Evolutionary conservation across 2,797 vertebrate genomes (phyloP).

Genomic region (Eospalax fontanierii): DNA sequence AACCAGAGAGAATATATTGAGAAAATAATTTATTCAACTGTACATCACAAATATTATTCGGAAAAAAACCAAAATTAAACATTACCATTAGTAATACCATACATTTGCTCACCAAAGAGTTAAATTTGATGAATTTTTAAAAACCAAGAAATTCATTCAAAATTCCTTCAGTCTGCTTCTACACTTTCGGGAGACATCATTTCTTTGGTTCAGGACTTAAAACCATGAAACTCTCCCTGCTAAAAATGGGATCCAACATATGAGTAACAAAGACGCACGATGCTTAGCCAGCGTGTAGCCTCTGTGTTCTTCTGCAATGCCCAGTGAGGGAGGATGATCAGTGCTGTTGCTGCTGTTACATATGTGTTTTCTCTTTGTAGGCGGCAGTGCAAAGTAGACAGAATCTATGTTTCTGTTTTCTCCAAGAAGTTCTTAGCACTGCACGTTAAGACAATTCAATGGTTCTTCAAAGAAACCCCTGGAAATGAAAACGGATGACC

Average conservation of each 20-base stretch:
- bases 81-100: slow-evolving; percentile 58
- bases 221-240: background rate
- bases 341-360: background rate
- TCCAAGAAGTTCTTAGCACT: background rate
- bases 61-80: slow-evolving; percentile 52
- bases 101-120: slow-evolving; percentile 44
- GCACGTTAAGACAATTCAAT: background rate
- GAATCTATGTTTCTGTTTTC: background rate
- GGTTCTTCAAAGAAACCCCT: slow-evolving; percentile 41
- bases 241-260: background rate
- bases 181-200: background rate
- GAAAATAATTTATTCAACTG: slow-evolving; percentile 85
- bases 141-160: slow-evolving; percentile 50
- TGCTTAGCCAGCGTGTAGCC: background rate
- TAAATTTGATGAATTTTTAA: slow-evolving; percentile 53
- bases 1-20: slow-evolving; percentile 75
- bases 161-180: slow-evolving; percentile 17
- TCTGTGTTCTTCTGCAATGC: slow-evolving; percentile 2
- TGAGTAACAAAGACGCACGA: background rate
- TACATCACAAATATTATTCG: slow-evolving; percentile 67
- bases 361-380: background rate
- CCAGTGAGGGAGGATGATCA: background rate
- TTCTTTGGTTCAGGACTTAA: slow-evolving; percentile 65
- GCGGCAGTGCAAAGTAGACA: background rate
- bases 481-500: slow-evolving; percentile 16